Conservation (phyloP, 2,113 vertebrate species). For the Erpornis zantholeuca region DNA sequence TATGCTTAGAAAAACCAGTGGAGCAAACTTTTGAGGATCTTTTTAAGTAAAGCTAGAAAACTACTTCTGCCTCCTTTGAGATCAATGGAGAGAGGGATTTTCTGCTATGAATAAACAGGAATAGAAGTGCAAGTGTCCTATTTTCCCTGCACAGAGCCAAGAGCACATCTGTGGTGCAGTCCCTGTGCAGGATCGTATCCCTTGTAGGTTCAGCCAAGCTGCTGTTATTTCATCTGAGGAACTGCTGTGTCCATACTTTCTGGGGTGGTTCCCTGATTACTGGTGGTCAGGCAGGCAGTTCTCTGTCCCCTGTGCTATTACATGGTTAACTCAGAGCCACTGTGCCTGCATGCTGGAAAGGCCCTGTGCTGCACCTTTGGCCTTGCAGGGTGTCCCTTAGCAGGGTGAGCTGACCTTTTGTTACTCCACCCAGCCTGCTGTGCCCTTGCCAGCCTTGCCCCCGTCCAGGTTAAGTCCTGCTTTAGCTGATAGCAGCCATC, state of each 20-base stretch:
- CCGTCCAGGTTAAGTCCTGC: background rate
- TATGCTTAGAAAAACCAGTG: background rate
- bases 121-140: background rate
- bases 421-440: too few relatives aligned
- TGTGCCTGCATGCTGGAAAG: background rate
- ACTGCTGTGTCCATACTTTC: background rate
- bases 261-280: too few relatives aligned
- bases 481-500: background rate
- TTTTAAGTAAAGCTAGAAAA: background rate
- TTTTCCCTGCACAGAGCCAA: background rate
- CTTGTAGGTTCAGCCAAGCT: background rate
- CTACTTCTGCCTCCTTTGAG: background rate
- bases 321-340: background rate
- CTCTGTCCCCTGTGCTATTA: fast-evolving
- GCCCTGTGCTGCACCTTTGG: background rate
- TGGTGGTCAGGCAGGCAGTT: background rate
- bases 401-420: background rate
- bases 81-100: background rate
- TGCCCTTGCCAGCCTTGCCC: background rate
- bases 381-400: background rate
- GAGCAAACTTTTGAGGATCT: background rate
- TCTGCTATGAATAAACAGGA: background rate
- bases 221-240: background rate
- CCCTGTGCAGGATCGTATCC: background rate
- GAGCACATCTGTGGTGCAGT: background rate